These are phyloP conservation scores for Gambusia affinis DNA, from an alignment of 2,113 vertebrate species.

Conservation along the genomic window DNA sequence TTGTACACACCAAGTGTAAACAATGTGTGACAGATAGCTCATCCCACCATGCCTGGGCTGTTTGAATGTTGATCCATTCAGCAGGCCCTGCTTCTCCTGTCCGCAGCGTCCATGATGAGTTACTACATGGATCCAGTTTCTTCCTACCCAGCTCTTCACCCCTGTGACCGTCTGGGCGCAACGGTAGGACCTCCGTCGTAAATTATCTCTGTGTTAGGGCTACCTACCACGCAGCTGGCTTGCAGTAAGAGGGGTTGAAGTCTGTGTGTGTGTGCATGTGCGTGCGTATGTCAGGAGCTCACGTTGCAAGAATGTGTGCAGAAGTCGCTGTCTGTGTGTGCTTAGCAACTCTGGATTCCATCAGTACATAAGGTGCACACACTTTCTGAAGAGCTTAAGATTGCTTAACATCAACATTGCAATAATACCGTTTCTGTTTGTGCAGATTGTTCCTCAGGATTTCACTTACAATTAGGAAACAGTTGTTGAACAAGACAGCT, in stretches of 20 bases:
- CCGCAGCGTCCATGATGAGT: conserved; percentile 83
- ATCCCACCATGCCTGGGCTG: conserved; percentile 47
- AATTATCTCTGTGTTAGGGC: conserved; percentile 71
- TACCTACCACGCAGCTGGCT: conserved; percentile 64
- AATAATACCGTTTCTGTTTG: conserved; percentile 9
- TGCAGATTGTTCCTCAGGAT: conserved; percentile 52
- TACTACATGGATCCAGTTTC: conserved; percentile 89
- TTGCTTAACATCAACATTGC: conserved; percentile 13
- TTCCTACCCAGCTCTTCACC: conserved; percentile 78
- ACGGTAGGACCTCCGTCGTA: conserved; percentile 86
- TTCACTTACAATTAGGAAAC: conserved; percentile 56
- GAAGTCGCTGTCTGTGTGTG: conserved; percentile 18
- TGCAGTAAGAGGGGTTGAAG: conserved; percentile 25
- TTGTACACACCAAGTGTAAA: conserved; percentile 65
- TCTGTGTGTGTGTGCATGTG: not conserved
- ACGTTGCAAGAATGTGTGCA: conserved; percentile 44
- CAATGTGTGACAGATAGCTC: conserved; percentile 72
- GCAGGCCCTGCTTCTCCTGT: conserved; percentile 72
- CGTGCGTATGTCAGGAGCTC: conserved; percentile 7
- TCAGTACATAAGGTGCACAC: conserved; percentile 36
- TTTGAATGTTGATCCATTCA: conserved; percentile 71
- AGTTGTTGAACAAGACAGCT: conserved; percentile 49
- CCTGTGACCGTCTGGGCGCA: conserved; percentile 78
- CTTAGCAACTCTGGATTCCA: conserved; percentile 46
- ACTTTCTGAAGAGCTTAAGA: conserved; percentile 23